Conservation (phyloP, 2,888 invertebrate species). For the Cryptocephalus moraei region DNA sequence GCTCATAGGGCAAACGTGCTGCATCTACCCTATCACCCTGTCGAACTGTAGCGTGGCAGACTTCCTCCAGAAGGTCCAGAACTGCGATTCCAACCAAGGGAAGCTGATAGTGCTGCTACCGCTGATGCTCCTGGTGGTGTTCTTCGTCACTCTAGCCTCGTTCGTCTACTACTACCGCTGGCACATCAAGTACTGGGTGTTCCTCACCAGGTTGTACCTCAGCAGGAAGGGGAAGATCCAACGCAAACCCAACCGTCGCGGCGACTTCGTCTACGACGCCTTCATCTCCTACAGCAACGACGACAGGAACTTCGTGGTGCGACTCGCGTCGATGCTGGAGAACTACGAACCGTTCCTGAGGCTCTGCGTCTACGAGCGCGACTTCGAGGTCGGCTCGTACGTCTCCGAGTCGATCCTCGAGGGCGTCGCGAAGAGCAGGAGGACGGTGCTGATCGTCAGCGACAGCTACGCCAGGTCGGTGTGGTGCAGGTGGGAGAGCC, state of each 20-base stretch:
- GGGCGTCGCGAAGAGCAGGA: slow-evolving; percentile 53
- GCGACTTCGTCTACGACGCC: slow-evolving; percentile 45
- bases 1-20: not conserved
- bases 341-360: slow-evolving; percentile 47
- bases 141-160: slow-evolving; percentile 39
- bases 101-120: slow-evolving; percentile 13
- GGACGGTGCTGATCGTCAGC: slow-evolving; percentile 56
- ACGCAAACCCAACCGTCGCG: slow-evolving; percentile 23
- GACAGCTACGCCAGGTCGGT: slow-evolving; percentile 58
- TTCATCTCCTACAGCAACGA: slow-evolving; percentile 53
- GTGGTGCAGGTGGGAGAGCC: slow-evolving; percentile 64
- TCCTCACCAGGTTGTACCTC: slow-evolving; percentile 44
- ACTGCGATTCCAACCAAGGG: slow-evolving; percentile 10
- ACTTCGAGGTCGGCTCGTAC: slow-evolving; percentile 53
- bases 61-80: slow-evolving; percentile 14
- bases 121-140: slow-evolving; percentile 25
- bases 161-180: slow-evolving; percentile 36
- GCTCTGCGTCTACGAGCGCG: slow-evolving; percentile 60
- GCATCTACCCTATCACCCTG: not conserved
- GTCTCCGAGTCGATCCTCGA: slow-evolving; percentile 56
- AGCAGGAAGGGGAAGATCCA: slow-evolving; percentile 33
- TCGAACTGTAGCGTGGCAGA: slow-evolving; percentile 15
- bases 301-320: slow-evolving; percentile 50
- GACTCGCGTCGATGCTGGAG: slow-evolving; percentile 51
- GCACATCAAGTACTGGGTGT: slow-evolving; percentile 46